Conservation (phyloP, 2,888 invertebrate species). For the Therioaphis trifolii region DNA sequence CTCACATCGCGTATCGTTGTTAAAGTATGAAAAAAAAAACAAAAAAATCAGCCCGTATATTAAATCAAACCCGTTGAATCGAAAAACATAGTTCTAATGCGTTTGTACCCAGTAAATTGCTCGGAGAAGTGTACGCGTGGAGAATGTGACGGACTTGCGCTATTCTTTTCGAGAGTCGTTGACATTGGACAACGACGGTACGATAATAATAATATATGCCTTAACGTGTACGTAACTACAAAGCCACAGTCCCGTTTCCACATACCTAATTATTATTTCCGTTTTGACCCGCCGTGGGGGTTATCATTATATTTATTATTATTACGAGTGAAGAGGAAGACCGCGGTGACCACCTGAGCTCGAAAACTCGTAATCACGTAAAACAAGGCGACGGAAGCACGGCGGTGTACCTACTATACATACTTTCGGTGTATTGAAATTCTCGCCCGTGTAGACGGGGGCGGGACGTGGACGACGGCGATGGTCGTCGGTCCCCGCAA, state of each 20-base stretch:
- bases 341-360: constrained; percentile 56
- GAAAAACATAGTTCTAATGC: no score
- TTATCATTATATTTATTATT: constrained; percentile 43
- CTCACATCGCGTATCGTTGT: no score
- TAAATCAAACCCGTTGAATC: background rate
- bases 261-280: constrained; percentile 56
- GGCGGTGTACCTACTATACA: background rate
- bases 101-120: no score
- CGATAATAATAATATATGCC: background rate
- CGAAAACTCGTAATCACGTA: constrained; percentile 45
- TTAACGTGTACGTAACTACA: background rate
- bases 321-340: background rate
- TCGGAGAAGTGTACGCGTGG: background rate
- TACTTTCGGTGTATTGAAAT: constrained; percentile 35
- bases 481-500: constrained; percentile 26
- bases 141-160: background rate
- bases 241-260: constrained; percentile 41
- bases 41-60: no score
- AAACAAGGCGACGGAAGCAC: constrained; percentile 13
- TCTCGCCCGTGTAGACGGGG: background rate
- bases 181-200: constrained; percentile 21
- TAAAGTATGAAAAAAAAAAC: no score
- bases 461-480: background rate
- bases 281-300: constrained; percentile 15
- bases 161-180: constrained; percentile 7